Base-by-base conservation (phyloP, 2,888 invertebrate species). In the Drosophila nr. medialis region DNA sequence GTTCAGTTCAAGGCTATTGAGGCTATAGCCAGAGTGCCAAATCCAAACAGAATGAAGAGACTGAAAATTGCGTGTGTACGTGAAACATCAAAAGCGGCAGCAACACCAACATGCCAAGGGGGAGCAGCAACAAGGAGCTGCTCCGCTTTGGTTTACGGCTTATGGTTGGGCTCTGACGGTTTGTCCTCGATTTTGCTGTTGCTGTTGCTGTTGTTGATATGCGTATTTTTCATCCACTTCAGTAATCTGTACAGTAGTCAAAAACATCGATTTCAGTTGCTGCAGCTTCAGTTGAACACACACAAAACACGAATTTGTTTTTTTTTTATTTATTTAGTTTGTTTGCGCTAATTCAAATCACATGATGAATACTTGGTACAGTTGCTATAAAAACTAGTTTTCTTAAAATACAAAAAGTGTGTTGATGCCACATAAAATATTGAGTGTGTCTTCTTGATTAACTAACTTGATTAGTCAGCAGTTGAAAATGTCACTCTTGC, bases 1-100 rank as follows among this genome's bases (percentile, higher is more conserved):
- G 42, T 13, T 21, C 53, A 59, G 53, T 63, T 74, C 69, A 73
- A 75, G 67, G 75, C 60, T 64, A 63, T 66, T 50, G 59, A 34
- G 32, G 50, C 62, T 42, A n/a, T 29, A 21, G 24, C 4, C 29
- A 45, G 15, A 8, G 4, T 24, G 29, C 29, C 40, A 51, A 54
- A 42, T 27, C 32, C 51, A 64, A 68, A 66, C 75, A 60, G 48
- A 58, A 34, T 45, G 21, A 45, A 55, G 38, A 32, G 34, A 75
- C 59, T 60, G 66, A 15, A 67, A 80, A 75, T 72, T 77, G 72
- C 62, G 69, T 73, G 69, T 73, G 53, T 61, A 71, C 71, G 75
- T 71, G 71, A 45, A 56, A 50, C 29, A 34, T 60, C 49, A 64
- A 38, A 34, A 24, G 38, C 55, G 67, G 34, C 64, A 32, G 55